phyloP scores from a whole-genome alignment of 64 coral and sea anemone species.

The Exaiptasia diaphana region DNA sequence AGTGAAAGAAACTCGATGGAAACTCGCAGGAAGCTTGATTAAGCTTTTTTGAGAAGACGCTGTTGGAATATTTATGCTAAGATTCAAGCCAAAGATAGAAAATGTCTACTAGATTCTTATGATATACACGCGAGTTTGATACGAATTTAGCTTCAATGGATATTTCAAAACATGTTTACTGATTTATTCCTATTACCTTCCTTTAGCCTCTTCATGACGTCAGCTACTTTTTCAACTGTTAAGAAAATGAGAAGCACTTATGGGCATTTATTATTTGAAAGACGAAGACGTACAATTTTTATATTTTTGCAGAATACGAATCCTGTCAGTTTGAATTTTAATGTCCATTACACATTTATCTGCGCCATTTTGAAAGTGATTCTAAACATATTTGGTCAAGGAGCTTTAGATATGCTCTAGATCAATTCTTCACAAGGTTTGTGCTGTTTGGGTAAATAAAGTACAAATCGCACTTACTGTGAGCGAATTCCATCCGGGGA shows the following conservation, averaged over 20 bases:
- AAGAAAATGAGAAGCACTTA: background rate
- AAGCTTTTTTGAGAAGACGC: background rate
- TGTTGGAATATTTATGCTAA: background rate
- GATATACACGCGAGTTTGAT: background rate
- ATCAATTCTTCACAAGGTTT: background rate
- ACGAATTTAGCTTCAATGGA: background rate
- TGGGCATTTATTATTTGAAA: background rate
- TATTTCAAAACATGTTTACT: background rate
- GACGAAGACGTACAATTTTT: background rate
- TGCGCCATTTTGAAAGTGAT: no score
- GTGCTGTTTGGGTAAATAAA: background rate
- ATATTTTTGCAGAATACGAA: background rate
- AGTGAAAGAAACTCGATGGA: background rate
- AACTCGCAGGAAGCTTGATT: no score
- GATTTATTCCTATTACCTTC: slow-evolving; percentile 12
- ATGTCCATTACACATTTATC: background rate
- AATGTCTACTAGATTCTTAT: background rate
- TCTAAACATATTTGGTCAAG: no score
- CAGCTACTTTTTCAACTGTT: slow-evolving; percentile 49
- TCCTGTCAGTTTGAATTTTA: background rate
- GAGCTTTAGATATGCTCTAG: background rate
- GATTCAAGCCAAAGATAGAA: background rate
- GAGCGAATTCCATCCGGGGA: background rate
- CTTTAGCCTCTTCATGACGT: slow-evolving; percentile 67
- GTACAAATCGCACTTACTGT: background rate